These are phyloP conservation scores for Dicyrtoma fusca DNA, from an alignment of 2,888 invertebrate species.

Conservation along the genomic window DNA sequence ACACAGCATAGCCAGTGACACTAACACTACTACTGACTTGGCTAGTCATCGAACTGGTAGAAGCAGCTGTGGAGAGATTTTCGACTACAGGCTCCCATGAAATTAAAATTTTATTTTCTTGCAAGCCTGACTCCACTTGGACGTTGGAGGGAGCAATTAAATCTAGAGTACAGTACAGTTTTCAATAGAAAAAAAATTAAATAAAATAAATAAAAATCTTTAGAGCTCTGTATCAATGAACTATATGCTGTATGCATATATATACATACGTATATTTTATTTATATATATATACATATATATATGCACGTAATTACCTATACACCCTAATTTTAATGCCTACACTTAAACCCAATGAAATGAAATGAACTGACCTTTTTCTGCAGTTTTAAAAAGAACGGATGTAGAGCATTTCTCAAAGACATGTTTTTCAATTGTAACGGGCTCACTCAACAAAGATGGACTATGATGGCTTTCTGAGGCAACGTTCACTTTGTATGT, in stretches of 20 bases:
- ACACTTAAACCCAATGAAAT: too few relatives aligned
- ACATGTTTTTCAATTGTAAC: background rate
- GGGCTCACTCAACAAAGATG: too few relatives aligned
- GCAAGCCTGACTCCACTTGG: slow-evolving; percentile 12
- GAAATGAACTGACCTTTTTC: slow-evolving; percentile 6
- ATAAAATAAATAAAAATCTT: too few relatives aligned
- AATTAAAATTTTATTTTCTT: slow-evolving; percentile 11
- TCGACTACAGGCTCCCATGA: slow-evolving; percentile 11
- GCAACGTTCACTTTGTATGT: slow-evolving; percentile 4
- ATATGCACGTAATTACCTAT: too few relatives aligned
- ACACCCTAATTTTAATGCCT: too few relatives aligned
- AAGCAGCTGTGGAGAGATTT: background rate
- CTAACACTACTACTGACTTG: too few relatives aligned
- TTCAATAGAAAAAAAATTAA: background rate
- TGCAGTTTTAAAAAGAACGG: background rate
- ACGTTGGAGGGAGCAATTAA: slow-evolving; percentile 10
- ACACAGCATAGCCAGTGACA: slow-evolving; percentile 17
- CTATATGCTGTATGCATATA: too few relatives aligned
- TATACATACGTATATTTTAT: too few relatives aligned
- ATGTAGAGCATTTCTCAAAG: background rate
- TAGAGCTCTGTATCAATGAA: too few relatives aligned
- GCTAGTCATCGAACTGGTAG: background rate
- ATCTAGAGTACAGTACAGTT: slow-evolving; percentile 12
- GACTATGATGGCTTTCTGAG: background rate
- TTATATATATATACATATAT: too few relatives aligned